These are phyloP conservation scores for Madoqua kirkii DNA, from an alignment of 2,113 vertebrate species.

Conservation along the genomic window DNA sequence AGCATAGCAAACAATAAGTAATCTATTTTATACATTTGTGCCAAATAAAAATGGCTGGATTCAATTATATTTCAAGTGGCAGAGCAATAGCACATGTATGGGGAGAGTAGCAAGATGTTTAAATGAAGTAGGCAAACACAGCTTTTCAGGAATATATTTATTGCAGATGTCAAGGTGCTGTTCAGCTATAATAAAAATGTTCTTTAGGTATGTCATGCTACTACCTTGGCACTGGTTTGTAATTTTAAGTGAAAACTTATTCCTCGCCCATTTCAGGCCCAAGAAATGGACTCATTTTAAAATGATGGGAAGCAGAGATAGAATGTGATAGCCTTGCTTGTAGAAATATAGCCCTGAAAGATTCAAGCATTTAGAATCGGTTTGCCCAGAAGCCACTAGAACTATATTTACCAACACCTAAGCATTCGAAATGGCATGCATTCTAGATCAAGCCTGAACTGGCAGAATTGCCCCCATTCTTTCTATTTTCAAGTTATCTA, in stretches of 20 bases:
- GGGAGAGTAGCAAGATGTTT: not conserved
- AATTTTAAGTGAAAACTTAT: slow-evolving; percentile 20
- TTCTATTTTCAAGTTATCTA: slow-evolving; percentile 56
- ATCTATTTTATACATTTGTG: slow-evolving; percentile 24
- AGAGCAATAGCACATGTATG: slow-evolving; percentile 29
- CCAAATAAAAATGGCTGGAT: slow-evolving; percentile 42
- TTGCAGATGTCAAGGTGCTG: not conserved
- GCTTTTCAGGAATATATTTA: slow-evolving; percentile 29
- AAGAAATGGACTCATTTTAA: slow-evolving; percentile 39
- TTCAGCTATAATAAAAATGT: slow-evolving; percentile 3
- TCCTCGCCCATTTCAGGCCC: not conserved
- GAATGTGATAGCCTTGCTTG: not conserved
- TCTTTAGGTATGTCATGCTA: not conserved
- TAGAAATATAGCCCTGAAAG: slow-evolving; percentile 11
- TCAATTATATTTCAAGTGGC: slow-evolving; percentile 44
- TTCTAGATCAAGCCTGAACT: not conserved
- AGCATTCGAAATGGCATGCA: not conserved
- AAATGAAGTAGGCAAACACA: not conserved
- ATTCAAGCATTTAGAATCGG: slow-evolving; percentile 8
- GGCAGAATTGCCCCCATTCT: slow-evolving; percentile 5
- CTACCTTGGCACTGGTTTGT: not conserved
- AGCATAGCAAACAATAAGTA: not conserved
- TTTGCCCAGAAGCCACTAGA: slow-evolving; percentile 1
- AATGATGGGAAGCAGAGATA: not conserved
- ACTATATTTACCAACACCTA: not conserved